Conservation (phyloP, 2,797 vertebrate species). For the Malurus leucopterus region DNA sequence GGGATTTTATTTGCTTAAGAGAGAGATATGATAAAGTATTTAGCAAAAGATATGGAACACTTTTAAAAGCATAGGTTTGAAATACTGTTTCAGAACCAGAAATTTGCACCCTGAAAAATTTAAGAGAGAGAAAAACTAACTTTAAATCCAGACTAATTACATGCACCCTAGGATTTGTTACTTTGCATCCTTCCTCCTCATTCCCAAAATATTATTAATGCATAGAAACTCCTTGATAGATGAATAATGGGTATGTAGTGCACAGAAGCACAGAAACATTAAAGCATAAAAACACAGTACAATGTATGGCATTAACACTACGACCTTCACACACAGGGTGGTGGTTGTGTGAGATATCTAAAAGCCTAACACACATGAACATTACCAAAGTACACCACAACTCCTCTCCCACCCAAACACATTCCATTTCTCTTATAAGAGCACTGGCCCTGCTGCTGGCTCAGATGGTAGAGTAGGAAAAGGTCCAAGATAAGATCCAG, state of each 20-base stretch:
- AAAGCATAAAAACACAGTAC: neutral
- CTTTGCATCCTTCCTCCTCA: neutral
- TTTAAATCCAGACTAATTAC: neutral
- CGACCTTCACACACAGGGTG: neutral
- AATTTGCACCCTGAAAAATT: neutral
- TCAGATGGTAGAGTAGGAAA: neutral
- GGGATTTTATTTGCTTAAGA: neutral
- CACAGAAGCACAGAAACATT: conserved; percentile 59
- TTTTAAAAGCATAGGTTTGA: neutral
- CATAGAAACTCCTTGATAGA: conserved; percentile 55
- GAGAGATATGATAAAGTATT: neutral
- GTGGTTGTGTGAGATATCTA: neutral
- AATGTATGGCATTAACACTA: neutral
- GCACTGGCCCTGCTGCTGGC: neutral
- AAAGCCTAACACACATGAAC: neutral
- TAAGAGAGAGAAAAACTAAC: neutral
- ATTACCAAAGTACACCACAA: neutral
- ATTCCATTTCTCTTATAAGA: neutral
- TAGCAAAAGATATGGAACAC: neutral
- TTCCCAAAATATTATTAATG: conserved; percentile 68
- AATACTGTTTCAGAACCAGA: neutral
- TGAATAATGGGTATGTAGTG: neutral
- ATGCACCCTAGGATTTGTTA: neutral
- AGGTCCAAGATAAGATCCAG: neutral
- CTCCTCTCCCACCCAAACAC: rapidly evolving